Conservation (phyloP, 2,113 vertebrate genomes). For the human region GRCh38 chr9:37793501-37794000, state of each 20-base stretch:
- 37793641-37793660: neutral
- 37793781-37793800: neutral
- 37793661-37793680: neutral
- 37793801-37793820: neutral
- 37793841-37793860: neutral
- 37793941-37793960: neutral
- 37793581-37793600: neutral
- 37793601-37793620: neutral
- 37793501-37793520: neutral
- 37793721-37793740: neutral
- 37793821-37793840: neutral
- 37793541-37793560: neutral
- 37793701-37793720: neutral
- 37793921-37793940: neutral
- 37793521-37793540: neutral
- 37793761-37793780: neutral
- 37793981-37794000: neutral
- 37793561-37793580: neutral
- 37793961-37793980: neutral
- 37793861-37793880: neutral
- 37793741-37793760: neutral
- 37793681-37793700: neutral
- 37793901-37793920: neutral
- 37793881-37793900: neutral
- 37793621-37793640: neutral